Evolutionary conservation across 2,888 invertebrate species (phyloP), one percentile per base, ranked within the genome.

Genomic region (Tetranychus piercei): DNA sequence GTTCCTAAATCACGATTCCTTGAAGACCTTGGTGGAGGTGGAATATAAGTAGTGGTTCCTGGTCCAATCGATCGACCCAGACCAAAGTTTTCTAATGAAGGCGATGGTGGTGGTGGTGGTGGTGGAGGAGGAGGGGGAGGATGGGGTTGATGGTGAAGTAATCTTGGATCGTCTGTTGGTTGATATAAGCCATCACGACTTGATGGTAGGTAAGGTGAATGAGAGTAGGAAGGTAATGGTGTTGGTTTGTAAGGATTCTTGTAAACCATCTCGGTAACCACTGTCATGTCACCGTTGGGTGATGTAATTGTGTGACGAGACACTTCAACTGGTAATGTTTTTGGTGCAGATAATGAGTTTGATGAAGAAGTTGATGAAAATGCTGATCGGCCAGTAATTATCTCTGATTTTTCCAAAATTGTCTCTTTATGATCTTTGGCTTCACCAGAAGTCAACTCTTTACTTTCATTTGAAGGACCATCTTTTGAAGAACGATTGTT

Each of bases 211-310:
- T 69, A 69, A 11, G 69, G 69, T 69, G 69, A 11, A 69, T 69
- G 69, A 23, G 20, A 69, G 11, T 23, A 20, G 20, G 69, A 15
- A 34, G 72, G 72, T 34, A 69, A 11, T 69, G 69, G 69, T 18
- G 69, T 69, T 18, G 69, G 69, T 34, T 67, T 75, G 20, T 73
- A 75, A 2, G 75, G 75, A 55, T 75, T 75, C 11, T 75, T 75
- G 43, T 75, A 75, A 20, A 75, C 44, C 75, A 75, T 75, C 65
- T 75, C 75, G 15, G 75, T 75, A 70, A 75, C 73, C 44, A 55
- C 45, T 20, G 75, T 75, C n/a, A 75, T 65, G 34, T 66, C 73
- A 8, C 75, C 75, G 45, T 73, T 45, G 7, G 75, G 75, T 5
- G 73, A 65, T 18, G 73, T 44, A n/a, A 75, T 55, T 8, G 69